Conservation (phyloP, 2,888 invertebrate genomes). For the Cistogaster globosa region DNA sequence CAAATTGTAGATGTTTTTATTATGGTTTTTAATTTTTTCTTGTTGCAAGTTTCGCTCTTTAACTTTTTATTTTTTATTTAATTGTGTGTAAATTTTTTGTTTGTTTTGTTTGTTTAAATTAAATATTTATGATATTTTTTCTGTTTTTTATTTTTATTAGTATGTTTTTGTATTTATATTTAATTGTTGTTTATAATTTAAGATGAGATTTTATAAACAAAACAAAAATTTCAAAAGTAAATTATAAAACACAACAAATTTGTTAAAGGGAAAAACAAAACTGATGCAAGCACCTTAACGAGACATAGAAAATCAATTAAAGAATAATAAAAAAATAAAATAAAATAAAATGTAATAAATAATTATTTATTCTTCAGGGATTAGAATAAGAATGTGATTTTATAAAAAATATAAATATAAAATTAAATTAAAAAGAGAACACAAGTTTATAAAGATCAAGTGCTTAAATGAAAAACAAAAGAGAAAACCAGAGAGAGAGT, state of each 20-base stretch:
- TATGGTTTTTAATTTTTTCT: slow-evolving; percentile 27
- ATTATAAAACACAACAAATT: slow-evolving; percentile 36
- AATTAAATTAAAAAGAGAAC: slow-evolving; percentile 28
- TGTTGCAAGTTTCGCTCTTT: slow-evolving; percentile 60
- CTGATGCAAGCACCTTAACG: slow-evolving; percentile 57
- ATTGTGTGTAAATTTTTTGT: slow-evolving; percentile 37
- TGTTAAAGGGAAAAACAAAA: slow-evolving; percentile 13
- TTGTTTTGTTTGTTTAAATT: slow-evolving; percentile 40
- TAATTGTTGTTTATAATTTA: slow-evolving; percentile 24
- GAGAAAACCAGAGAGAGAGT: slow-evolving; percentile 7
- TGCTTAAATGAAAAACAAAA: slow-evolving; percentile 36
- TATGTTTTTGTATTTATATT: slow-evolving; percentile 42
- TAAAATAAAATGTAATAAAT: slow-evolving; percentile 53
- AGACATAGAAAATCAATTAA: slow-evolving; percentile 6
- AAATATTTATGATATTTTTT: slow-evolving; percentile 58
- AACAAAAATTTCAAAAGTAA: slow-evolving; percentile 11
- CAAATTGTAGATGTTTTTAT: slow-evolving; percentile 76
- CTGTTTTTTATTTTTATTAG: slow-evolving; percentile 45
- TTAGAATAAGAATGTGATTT: slow-evolving; percentile 60
- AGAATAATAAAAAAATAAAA: slow-evolving; percentile 34
- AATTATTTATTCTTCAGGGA: slow-evolving; percentile 63
- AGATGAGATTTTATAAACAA: slow-evolving; percentile 40
- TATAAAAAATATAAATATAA: background rate
- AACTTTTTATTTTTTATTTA: slow-evolving; percentile 36
- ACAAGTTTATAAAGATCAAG: slow-evolving; percentile 25